A percentile compares a stretch with the other conserved stretches of the same genome.
These are phyloP conservation scores for Eilema caniola DNA, from an alignment of 2,888 invertebrate genomes.

Conservation along the genomic window DNA sequence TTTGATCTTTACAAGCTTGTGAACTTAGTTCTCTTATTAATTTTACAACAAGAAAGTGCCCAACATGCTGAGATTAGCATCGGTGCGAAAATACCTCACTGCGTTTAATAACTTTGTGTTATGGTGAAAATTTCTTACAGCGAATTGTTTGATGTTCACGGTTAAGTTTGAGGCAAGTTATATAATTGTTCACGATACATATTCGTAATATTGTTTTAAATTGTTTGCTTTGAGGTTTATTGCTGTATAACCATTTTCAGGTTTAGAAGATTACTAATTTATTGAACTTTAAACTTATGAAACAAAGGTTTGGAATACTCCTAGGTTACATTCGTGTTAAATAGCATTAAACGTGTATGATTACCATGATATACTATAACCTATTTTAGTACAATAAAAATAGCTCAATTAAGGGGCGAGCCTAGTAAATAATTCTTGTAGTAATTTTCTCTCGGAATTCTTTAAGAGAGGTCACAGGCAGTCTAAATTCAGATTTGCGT, in stretches of 20 bases:
- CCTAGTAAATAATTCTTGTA: no score
- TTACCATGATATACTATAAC: no score
- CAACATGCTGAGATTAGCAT: constrained; percentile 19
- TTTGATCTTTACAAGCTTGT: constrained; percentile 34
- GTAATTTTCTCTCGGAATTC: no score
- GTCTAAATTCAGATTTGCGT: no score
- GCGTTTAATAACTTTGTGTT: constrained; percentile 19
- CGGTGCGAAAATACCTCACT: constrained; percentile 14
- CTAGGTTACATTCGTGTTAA: no score
- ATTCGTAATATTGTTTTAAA: not conserved
- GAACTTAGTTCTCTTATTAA: constrained; percentile 39
- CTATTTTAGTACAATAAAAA: no score
- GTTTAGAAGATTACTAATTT: not conserved
- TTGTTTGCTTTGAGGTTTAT: not conserved
- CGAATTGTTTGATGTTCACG: not conserved
- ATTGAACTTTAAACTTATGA: not conserved
- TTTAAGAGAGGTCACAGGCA: no score
- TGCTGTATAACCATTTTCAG: not conserved
- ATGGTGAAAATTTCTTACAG: constrained; percentile 8
- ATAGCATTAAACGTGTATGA: no score
- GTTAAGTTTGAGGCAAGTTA: constrained; percentile 12
- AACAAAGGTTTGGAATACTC: no score
- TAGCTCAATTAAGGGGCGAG: no score
- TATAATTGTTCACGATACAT: constrained; percentile 14
- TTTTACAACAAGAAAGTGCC: constrained; percentile 28